Conservation (phyloP, 2,113 vertebrate genomes). For the human (Homo sapiens) region GRCh38 chr5:176659001-176659500, state of each 20-base stretch:
- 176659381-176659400: neutral
- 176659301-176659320: neutral
- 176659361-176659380: fast-evolving
- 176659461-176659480: neutral
- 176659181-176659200: neutral
- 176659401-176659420: neutral
- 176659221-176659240: neutral
- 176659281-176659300: fast-evolving
- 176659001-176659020: neutral
- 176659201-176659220: no score
- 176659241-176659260: neutral
- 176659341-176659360: neutral
- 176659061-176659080: neutral
- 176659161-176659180: no score
- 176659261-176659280: fast-evolving
- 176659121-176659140: neutral
- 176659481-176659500: neutral
- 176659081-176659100: neutral
- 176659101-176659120: neutral
- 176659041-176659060: neutral
- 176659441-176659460: neutral
- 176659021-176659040: neutral
- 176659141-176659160: neutral
- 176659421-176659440: neutral
- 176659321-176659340: neutral